Conservation (phyloP, 1,140 invertebrate genomes). For the Drosophila nigrodunni region DNA sequence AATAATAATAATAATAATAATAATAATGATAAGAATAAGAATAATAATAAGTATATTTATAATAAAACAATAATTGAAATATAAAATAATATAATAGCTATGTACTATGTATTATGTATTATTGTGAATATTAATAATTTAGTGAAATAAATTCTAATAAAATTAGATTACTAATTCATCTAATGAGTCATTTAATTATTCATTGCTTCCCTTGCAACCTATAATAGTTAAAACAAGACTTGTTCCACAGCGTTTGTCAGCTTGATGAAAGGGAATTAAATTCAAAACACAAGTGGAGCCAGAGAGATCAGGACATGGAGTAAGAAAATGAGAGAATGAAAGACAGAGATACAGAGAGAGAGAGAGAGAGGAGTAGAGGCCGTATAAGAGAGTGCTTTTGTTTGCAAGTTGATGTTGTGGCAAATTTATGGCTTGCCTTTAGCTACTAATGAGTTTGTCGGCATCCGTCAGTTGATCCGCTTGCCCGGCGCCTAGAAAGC, state of each 20-base stretch:
- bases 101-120: too few species aligned
- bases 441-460: slow-evolving; percentile 82
- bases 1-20: too few species aligned
- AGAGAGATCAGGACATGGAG: slow-evolving; percentile 30
- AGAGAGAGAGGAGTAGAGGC: neutral
- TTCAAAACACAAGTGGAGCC: neutral
- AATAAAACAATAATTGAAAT: too few species aligned
- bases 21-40: too few species aligned
- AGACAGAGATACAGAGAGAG: slow-evolving; percentile 7
- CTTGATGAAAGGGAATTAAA: slow-evolving; percentile 24
- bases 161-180: neutral
- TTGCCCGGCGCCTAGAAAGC: slow-evolving; percentile 11
- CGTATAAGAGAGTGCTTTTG: slow-evolving; percentile 26
- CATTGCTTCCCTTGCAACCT: neutral
- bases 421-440: slow-evolving; percentile 77
- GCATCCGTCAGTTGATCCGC: slow-evolving; percentile 56
- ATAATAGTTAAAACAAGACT: slow-evolving; percentile 67
- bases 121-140: neutral
- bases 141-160: neutral
- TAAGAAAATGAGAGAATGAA: slow-evolving; percentile 1
- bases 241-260: slow-evolving; percentile 65
- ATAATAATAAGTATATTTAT: too few species aligned
- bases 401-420: slow-evolving; percentile 59
- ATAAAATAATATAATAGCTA: too few species aligned
- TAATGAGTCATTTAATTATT: neutral